Base-by-base conservation (phyloP, 2,113 vertebrate genomes). In the Mormoops blainvillei region DNA sequence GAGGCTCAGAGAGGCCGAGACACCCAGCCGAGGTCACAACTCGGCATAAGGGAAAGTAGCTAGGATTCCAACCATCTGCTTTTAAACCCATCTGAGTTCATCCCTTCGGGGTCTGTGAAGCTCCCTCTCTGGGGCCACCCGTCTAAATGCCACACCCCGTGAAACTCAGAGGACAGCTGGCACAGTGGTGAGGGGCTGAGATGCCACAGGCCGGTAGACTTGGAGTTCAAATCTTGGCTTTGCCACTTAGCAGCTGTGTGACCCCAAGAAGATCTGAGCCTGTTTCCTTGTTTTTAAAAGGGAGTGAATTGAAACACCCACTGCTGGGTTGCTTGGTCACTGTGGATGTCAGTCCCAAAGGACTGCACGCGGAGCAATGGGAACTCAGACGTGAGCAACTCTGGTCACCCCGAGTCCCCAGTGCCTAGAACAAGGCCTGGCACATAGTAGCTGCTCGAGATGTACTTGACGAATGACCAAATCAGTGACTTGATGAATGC, bases 311-410 rank as follows among this genome's bases (percentile, higher is more conserved):
- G 2, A 28, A n/a, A 63, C 20, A 14, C 65, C 70, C 70, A 10
- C 8, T 0, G 0, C n/a, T 33, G 67, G 71, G 54, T 3, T 41
- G 18, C 28, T 14, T 12, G 81, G 71, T 41, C 31, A 7, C 1
- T 5, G 52, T 61, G 73, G 67, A 54, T 26, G 33, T 71, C 63
- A 38, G 26, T 22, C 87, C 61, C 33, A 13, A n/a, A 43, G 58
- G 68, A 13, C 67, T 12, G 7, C 1, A 0, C 10, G 22, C 7
- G 61, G 45, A 3, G 26, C 0, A 18, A 24, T 2, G n/a, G 26
- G n/a, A n/a, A 56, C 33, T 5, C 7, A 0, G 56, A 52, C 0
- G 0, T 36, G 14, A 81, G 68, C 18, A 22, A 26, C 26, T 45
- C 45, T 12, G 4, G 33, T 70, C 81, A 73, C 90, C 8, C 4